Evolutionary conservation across 2,888 invertebrate genomes (phyloP).

Genomic region (Sturmia bella): DNA sequence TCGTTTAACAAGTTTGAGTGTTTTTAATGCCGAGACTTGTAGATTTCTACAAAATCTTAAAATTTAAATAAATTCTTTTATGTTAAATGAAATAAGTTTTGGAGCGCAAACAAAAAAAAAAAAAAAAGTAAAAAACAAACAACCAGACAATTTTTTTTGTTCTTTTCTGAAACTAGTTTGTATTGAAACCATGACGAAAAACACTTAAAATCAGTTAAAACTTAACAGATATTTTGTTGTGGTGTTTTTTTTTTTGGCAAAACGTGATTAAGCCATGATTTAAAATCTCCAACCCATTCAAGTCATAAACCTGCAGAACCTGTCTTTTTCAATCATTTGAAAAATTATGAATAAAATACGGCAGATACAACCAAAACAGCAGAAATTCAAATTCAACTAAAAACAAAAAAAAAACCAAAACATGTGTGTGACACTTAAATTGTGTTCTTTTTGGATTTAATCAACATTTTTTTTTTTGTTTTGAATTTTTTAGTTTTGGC

Average conservation of each 20-base stretch:
- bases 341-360: constrained; percentile 40
- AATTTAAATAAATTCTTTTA: constrained; percentile 33
- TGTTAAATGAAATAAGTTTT: constrained; percentile 29
- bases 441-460: not conserved
- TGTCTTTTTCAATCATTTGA: constrained; percentile 59
- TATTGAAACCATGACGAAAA: constrained; percentile 24
- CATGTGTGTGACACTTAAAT: constrained; percentile 47
- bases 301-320: constrained; percentile 62
- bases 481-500: not conserved
- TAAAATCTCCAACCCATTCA: constrained; percentile 40
- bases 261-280: constrained; percentile 67
- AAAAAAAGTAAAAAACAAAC: not conserved
- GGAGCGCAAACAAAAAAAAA: not conserved
- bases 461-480: not conserved
- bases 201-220: constrained; percentile 15
- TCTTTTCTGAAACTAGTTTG: constrained; percentile 33
- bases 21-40: no score
- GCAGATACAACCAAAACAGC: not conserved
- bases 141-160: not conserved
- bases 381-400: no score
- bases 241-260: constrained; percentile 54
- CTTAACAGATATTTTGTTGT: constrained; percentile 20
- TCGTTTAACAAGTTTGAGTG: constrained; percentile 47
- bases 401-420: no score
- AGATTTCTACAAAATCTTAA: constrained; percentile 1